Percentiles rank a stretch among this genome's conserved stretches.
These are phyloP conservation scores for Drosophila tropicalis DNA, from an alignment of 1,140 invertebrate species.

Conservation along the genomic window DNA sequence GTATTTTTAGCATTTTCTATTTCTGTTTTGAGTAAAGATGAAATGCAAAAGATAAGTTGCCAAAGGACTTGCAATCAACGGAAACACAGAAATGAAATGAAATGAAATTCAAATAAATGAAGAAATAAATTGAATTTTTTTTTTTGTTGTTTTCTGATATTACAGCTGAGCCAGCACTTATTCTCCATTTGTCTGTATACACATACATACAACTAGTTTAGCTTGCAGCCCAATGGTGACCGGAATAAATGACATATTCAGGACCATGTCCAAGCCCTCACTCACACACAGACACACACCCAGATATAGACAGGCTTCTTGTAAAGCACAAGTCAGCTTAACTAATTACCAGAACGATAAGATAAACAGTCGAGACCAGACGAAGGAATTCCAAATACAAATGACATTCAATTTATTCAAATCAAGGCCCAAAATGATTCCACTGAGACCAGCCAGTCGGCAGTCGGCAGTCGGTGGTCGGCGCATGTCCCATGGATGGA, in stretches of 20 bases:
- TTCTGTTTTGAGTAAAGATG: conserved; percentile 51
- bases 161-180: conserved; percentile 59
- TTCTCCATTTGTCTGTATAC: conserved; percentile 8
- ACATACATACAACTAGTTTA: background rate
- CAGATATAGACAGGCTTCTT: conserved; percentile 35
- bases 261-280: conserved; percentile 17
- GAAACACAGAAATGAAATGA: conserved; percentile 53
- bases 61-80: conserved; percentile 68
- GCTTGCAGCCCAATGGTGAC: conserved; percentile 2
- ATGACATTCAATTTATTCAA: conserved; percentile 81
- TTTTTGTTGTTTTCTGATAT: conserved; percentile 40
- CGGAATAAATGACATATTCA: conserved; percentile 59
- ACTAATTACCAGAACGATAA: conserved; percentile 78
- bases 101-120: conserved; percentile 79
- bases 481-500: conserved; percentile 31
- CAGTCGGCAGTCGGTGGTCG: too few species aligned
- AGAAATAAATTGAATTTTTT: conserved; percentile 72
- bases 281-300: background rate
- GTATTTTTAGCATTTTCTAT: background rate
- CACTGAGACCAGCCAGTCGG: background rate
- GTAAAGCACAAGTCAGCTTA: conserved; percentile 72
- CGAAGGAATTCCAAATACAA: conserved; percentile 71
- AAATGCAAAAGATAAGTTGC: conserved; percentile 68
- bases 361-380: conserved; percentile 64
- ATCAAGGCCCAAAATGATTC: conserved; percentile 65